A percentile compares a stretch with the other conserved stretches of the same genome.
Conservation (phyloP, 1,140 invertebrate species). For the Laupala kohalensis region DNA sequence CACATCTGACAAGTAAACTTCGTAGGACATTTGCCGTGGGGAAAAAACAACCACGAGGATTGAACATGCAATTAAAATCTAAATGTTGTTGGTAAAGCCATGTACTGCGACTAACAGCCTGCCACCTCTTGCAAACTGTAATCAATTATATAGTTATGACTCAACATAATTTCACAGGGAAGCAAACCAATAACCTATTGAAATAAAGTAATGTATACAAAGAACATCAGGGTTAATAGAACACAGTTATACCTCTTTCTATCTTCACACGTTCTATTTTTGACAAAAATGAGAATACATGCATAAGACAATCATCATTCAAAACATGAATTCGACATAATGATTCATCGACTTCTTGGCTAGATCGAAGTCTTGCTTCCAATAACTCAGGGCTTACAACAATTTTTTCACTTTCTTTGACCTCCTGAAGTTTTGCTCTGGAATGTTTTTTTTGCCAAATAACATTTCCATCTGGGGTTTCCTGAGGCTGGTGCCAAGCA, state of each 20-base stretch:
- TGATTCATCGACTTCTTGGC: constrained; percentile 1
- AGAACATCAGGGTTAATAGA: not conserved
- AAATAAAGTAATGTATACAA: not conserved
- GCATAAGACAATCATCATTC: constrained; percentile 12
- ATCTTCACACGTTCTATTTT: constrained; percentile 6
- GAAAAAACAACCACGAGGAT: not conserved
- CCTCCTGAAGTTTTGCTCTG: not conserved
- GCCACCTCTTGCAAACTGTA: constrained; percentile 12
- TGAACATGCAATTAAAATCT: not conserved
- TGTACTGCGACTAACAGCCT: constrained; percentile 1
- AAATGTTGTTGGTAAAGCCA: constrained; percentile 3
- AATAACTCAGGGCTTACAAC: too few relatives aligned
- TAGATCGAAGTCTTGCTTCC: not conserved
- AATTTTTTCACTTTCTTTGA: not conserved
- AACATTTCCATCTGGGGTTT: constrained; percentile 4
- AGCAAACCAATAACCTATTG: not conserved
- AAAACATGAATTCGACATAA: constrained; percentile 1
- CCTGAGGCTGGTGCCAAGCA: constrained; percentile 7
- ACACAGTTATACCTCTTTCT: constrained; percentile 7
- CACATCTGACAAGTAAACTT: constrained; percentile 3
- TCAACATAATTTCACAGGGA: not conserved
- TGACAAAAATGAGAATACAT: constrained; percentile 1
- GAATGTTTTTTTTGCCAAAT: not conserved
- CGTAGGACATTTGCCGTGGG: not conserved
- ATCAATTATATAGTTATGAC: not conserved